These are phyloP conservation scores for Watsonalla binaria DNA, from an alignment of 2,888 invertebrate genomes.

Conservation along the genomic window DNA sequence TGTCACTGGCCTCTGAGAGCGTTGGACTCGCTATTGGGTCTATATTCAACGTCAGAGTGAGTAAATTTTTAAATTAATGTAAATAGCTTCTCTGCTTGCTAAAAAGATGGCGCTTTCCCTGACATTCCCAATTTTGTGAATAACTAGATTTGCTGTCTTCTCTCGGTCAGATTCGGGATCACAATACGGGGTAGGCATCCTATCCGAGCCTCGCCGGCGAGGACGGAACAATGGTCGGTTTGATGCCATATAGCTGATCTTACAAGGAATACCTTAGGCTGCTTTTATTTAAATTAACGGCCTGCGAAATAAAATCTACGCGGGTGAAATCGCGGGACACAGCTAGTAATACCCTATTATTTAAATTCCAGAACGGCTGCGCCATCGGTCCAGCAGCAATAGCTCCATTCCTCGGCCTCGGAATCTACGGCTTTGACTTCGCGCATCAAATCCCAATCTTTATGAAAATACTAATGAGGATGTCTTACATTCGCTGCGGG, in stretches of 20 bases:
- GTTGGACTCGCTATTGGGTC: constrained; percentile 88
- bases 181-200: too few relatives aligned
- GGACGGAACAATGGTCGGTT: too few relatives aligned
- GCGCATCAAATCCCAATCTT: constrained; percentile 79
- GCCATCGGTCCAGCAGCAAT: constrained; percentile 82
- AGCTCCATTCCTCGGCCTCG: constrained; percentile 82
- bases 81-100: too few relatives aligned
- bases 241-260: too few relatives aligned
- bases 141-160: too few relatives aligned
- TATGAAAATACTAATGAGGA: constrained; percentile 81
- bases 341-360: not conserved
- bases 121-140: not conserved
- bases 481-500: constrained; percentile 82
- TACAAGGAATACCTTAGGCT: too few relatives aligned
- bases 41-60: constrained; percentile 81
- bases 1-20: constrained; percentile 87
- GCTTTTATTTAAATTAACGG: too few relatives aligned
- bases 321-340: too few relatives aligned
- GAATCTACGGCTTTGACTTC: constrained; percentile 85
- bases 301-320: too few relatives aligned
- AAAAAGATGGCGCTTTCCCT: not conserved
- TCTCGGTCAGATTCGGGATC: too few relatives aligned
- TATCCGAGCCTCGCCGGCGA: too few relatives aligned
- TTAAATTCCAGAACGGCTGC: constrained; percentile 80
- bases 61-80: constrained; percentile 29